Evolutionary conservation across 2,113 vertebrate genomes (phyloP), one percentile per base, ranked within the genome.

Genomic region (Mirounga angustirostris): DNA sequence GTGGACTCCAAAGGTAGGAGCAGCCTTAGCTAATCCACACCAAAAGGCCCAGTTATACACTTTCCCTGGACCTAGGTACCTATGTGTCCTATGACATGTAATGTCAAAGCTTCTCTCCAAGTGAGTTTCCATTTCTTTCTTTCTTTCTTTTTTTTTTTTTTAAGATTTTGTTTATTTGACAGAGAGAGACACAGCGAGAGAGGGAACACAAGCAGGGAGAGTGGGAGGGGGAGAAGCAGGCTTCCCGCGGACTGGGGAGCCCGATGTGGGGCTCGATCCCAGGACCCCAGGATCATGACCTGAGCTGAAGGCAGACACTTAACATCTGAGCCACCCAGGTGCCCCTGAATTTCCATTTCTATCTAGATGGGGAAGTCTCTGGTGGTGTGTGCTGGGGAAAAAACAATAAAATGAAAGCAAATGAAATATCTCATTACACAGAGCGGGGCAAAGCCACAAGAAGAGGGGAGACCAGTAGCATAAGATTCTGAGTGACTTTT

Each of bases 321-420:
- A 43, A 43, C 40, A 5, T 5, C 40, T 43, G 40, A 43, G 40
- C 40, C 40, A 43, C 40, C 4, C 40, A 43, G 40, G 40, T 43
- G 40, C 40, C 40, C 40, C 40, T 76, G 50, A 83, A 11, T 95
- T 87, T 97, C 67, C n/a, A 82, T 40, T 82, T 84, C 43, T 86
- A 0, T 82, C 33, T 33, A 87, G 78, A 67, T 9, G 30, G 3
- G 36, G 28, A 87, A 36, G 50, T 87, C 61, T 97, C n/a, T 83
- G 15, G 43, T 67, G 81, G 16, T 80, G 4, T 91, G 21, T 26
- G 43, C 5, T 63, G 61, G 61, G 30, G 16, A 19, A 22, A 86
- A 63, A 46, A 71, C 30, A 89, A 56, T 91, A 43, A 76, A 79
- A 67, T 52, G 16, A 50, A 74, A 76, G 50, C 40, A 56, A 61